A percentile compares a stretch with the other conserved stretches of the same genome.
phyloP scores from a whole-genome alignment of 53 echinoderm and acorn worm species.

The Zoroaster sp. region DNA sequence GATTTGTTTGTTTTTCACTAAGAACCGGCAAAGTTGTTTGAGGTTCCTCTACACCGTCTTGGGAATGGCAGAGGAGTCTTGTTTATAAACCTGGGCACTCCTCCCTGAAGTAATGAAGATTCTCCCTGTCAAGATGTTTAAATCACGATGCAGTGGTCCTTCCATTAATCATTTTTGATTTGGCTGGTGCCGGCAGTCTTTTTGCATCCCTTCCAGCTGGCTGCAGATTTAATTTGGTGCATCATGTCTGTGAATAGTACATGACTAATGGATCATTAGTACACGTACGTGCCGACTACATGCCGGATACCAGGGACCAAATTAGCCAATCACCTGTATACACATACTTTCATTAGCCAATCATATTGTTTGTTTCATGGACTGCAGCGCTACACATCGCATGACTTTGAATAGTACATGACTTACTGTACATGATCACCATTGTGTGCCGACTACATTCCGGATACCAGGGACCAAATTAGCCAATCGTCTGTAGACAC shows the following conservation, averaged over 20 bases:
- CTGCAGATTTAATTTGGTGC: not conserved
- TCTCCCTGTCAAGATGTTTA: not conserved
- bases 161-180: constrained; percentile 11
- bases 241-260: not conserved
- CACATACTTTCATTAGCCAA: not conserved
- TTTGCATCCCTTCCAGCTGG: not conserved
- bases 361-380: not conserved
- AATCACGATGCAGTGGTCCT: not conserved
- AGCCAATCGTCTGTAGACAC: not conserved
- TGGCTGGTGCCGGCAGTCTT: constrained; percentile 7
- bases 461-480: not conserved
- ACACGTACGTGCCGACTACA: not conserved
- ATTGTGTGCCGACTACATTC: too few relatives aligned
- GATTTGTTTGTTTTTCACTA: not conserved
- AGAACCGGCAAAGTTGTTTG: not conserved
- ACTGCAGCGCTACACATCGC: not conserved
- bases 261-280: not conserved
- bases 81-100: too few relatives aligned
- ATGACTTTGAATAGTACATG: not conserved
- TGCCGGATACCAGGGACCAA: not conserved
- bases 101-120: not conserved
- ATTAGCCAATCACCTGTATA: not conserved
- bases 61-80: not conserved
- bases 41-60: not conserved
- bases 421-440: not conserved